phyloP scores from a whole-genome alignment of 35 echinoderm and acorn worm genomes.

The Nesometra sesokonis region DNA sequence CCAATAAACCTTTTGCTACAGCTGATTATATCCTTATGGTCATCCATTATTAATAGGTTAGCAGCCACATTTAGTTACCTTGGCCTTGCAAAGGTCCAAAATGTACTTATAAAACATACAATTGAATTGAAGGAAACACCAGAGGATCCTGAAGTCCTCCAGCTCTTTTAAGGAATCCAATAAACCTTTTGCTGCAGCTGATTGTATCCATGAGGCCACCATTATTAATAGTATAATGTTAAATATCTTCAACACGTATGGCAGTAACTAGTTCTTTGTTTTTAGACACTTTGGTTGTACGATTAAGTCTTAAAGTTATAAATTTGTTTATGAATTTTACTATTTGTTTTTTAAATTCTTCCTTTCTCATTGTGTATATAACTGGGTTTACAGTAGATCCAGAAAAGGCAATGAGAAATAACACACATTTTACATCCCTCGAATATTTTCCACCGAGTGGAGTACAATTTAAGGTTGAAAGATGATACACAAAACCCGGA shows the following conservation, averaged over 20 bases:
- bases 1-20: not conserved
- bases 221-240: not conserved
- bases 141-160: not conserved
- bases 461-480: not conserved
- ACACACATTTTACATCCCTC: not conserved
- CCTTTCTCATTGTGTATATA: not conserved
- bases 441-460: not conserved
- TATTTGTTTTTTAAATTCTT: not conserved
- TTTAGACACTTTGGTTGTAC: no score
- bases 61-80: not conserved
- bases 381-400: not conserved
- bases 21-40: not conserved
- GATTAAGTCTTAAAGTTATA: not conserved
- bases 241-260: no score
- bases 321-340: not conserved
- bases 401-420: not conserved
- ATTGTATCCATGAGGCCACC: not conserved
- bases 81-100: no score
- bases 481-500: not conserved
- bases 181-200: not conserved
- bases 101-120: no score
- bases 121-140: not conserved
- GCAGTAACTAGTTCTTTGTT: no score
- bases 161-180: not conserved
- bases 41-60: not conserved